Percentiles rank a stretch among this genome's conserved stretches.
Conservation (phyloP, 2,888 invertebrate species). For the Pachycephus smyrnensis region DNA sequence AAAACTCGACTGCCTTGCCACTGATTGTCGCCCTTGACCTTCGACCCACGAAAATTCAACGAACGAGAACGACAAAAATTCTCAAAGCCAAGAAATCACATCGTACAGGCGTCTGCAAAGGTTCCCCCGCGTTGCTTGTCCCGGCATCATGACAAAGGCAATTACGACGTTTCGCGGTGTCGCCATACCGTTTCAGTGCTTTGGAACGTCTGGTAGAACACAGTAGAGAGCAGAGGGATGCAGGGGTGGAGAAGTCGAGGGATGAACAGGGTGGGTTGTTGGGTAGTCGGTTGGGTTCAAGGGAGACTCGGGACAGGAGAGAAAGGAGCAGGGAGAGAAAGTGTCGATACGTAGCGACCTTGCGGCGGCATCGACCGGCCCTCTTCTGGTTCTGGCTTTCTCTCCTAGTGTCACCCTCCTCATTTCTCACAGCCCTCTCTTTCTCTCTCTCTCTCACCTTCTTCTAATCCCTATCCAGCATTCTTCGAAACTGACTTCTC, state of each 20-base stretch:
- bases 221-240: not conserved
- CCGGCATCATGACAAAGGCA: no score
- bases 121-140: not conserved
- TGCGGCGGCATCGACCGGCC: conserved; percentile 56
- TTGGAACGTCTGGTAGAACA: not conserved
- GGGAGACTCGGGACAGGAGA: not conserved
- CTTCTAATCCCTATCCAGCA: not conserved
- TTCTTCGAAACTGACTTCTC: not conserved
- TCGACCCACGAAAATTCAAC: not conserved
- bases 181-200: not conserved
- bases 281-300: not conserved
- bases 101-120: not conserved
- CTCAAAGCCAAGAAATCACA: not conserved
- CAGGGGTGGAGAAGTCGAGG: not conserved
- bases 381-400: conserved; percentile 18
- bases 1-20: not conserved
- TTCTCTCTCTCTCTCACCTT: not conserved
- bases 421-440: no score
- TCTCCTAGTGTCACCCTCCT: not conserved
- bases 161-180: not conserved
- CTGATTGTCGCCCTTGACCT: not conserved
- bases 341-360: conserved; percentile 59
- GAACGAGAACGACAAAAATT: not conserved
- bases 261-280: not conserved
- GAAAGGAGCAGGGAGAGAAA: not conserved